A percentile compares a stretch with the other conserved stretches of the same genome.
Conservation (phyloP, 2,888 invertebrate species). For the Nomada ruficornis region DNA sequence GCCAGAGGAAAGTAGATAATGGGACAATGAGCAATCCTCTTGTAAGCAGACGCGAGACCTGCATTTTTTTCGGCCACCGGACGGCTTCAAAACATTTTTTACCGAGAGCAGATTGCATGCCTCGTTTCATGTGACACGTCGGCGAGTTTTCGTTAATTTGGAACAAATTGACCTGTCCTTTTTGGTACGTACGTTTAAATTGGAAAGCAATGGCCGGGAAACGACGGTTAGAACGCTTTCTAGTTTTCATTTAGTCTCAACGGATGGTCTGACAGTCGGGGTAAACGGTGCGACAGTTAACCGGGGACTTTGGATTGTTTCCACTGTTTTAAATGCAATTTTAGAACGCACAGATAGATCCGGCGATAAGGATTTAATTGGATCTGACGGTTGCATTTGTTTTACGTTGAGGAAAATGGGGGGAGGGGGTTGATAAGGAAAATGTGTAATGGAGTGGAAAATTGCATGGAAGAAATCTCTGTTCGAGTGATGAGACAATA, state of each 20-base stretch:
- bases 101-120: slow-evolving; percentile 10
- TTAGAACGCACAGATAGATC: not conserved
- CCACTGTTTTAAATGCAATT: slow-evolving; percentile 5
- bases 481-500: not conserved
- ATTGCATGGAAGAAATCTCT: not conserved
- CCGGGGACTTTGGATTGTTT: slow-evolving; percentile 15
- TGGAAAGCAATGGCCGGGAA: slow-evolving; percentile 30
- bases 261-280: not conserved
- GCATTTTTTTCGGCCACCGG: slow-evolving; percentile 2
- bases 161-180: slow-evolving; percentile 43
- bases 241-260: slow-evolving; percentile 24
- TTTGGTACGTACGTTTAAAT: slow-evolving; percentile 25
- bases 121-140: not conserved
- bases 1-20: slow-evolving; percentile 23
- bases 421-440: not conserved
- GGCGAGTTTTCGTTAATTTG: slow-evolving; percentile 30
- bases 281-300: slow-evolving; percentile 19
- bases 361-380: slow-evolving; percentile 16
- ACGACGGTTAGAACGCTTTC: not conserved
- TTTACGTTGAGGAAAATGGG: not conserved
- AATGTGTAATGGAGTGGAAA: not conserved
- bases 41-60: not conserved
- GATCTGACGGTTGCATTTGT: slow-evolving; percentile 3
- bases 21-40: slow-evolving; percentile 48
- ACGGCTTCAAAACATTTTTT: slow-evolving; percentile 20